A percentile compares a stretch with the other conserved stretches of the same genome.
Conservation (phyloP, 1,140 invertebrate genomes). For the Parapsyche elsis region DNA sequence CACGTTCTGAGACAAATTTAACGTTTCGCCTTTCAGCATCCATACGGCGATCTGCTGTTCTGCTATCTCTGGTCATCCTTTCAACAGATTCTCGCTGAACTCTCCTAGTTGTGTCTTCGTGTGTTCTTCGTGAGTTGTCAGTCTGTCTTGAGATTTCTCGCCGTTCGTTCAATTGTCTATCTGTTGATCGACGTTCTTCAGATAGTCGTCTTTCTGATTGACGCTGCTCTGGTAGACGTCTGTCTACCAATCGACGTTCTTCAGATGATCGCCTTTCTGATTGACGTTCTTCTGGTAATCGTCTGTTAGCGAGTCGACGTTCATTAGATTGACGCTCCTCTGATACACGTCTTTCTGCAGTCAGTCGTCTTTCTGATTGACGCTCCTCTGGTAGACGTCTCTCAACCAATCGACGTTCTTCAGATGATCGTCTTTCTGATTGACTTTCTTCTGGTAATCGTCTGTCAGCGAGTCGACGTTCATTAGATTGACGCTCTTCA, state of each 20-base stretch:
- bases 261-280: neutral
- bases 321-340: neutral
- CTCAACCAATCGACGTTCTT: conserved; percentile 1
- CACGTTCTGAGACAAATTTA: neutral
- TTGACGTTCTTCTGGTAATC: neutral
- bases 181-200: neutral
- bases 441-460: neutral
- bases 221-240: neutral
- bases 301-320: neutral
- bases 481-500: neutral
- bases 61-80: no score
- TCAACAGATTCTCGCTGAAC: no score
- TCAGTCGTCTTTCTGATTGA: neutral
- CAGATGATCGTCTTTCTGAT: neutral
- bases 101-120: no score
- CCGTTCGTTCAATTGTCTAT: no score
- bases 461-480: neutral
- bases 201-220: neutral
- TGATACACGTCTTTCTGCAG: neutral
- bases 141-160: neutral
- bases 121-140: neutral
- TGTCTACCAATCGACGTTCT: neutral
- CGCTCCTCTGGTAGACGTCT: neutral
- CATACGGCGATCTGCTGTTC: neutral
- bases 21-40: neutral